Conservation (phyloP, 2,113 vertebrate species). For the Acanthochromis polyacanthus region DNA sequence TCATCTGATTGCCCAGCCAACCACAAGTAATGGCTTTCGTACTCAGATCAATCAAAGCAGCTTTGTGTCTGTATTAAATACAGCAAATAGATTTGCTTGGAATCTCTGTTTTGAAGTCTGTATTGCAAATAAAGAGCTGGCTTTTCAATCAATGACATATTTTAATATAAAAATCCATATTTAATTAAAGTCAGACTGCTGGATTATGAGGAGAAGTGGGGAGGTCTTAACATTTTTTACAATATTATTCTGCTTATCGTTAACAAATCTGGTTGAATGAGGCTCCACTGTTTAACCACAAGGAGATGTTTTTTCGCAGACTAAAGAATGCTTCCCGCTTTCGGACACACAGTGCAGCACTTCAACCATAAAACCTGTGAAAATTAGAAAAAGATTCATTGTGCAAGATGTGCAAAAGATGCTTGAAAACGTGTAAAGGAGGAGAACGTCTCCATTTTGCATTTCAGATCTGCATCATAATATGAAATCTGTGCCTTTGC, state of each 20-base stretch:
- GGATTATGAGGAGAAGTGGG: neutral
- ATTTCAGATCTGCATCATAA: neutral
- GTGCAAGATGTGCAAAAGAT: neutral
- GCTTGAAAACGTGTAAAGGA: neutral
- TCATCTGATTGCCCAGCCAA: slow-evolving; percentile 38
- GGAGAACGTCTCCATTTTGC: neutral
- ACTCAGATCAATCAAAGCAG: slow-evolving; percentile 40
- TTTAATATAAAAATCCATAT: slow-evolving; percentile 41
- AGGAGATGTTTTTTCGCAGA: neutral
- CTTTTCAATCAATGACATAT: slow-evolving; percentile 16
- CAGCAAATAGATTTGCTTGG: slow-evolving; percentile 15
- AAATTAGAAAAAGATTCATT: slow-evolving; percentile 1
- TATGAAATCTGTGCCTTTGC: neutral
- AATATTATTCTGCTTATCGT: neutral
- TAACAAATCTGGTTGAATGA: neutral
- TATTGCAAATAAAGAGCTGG: slow-evolving; percentile 17
- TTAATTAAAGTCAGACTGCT: slow-evolving; percentile 29
- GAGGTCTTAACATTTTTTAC: neutral
- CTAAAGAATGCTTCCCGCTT: neutral
- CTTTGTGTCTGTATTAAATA: slow-evolving; percentile 31
- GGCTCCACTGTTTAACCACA: neutral
- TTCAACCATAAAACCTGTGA: slow-evolving; percentile 1
- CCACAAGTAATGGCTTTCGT: slow-evolving; percentile 43
- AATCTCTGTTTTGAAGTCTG: slow-evolving; percentile 25
- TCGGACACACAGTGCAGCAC: neutral